These are phyloP conservation scores for Serranochromis macrocephalus DNA, from an alignment of 2,113 vertebrate genomes.

Conservation along the genomic window DNA sequence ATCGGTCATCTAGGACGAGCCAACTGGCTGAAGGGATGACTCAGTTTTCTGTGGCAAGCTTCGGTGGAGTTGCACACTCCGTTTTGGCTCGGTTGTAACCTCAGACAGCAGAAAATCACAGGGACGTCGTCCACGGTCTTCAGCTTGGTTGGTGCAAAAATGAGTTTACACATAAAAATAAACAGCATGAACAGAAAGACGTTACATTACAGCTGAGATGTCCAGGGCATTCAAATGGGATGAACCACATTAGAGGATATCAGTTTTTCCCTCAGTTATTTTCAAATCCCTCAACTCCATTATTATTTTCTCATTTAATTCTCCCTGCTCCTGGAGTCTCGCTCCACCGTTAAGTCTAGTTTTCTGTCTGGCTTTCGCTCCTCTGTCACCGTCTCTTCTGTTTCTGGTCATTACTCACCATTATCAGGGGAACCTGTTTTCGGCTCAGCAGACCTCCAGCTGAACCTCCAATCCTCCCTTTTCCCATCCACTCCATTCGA, in stretches of 20 bases:
- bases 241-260: slow-evolving; percentile 14
- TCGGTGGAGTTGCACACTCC: not conserved
- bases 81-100: not conserved
- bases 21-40: slow-evolving; percentile 38
- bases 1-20: not conserved
- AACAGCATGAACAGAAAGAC: not conserved
- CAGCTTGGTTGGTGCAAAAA: not conserved
- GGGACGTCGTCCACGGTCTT: not conserved
- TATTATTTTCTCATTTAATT: slow-evolving; percentile 34
- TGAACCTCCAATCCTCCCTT: slow-evolving; percentile 7
- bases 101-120: slow-evolving; percentile 15
- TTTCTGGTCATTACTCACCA: slow-evolving; percentile 17
- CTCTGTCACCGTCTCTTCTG: not conserved
- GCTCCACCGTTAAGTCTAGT: not conserved
- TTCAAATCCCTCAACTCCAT: slow-evolving; percentile 8
- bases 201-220: not conserved
- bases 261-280: not conserved
- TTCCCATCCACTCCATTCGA: not conserved
- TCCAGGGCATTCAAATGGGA: not conserved
- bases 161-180: not conserved
- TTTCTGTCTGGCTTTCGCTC: slow-evolving; percentile 1
- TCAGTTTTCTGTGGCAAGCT: slow-evolving; percentile 31
- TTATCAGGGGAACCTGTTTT: not conserved
- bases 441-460: slow-evolving; percentile 18
- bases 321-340: not conserved